phyloP scores from a whole-genome alignment of 2,113 vertebrate genomes.

The Indri indri region DNA sequence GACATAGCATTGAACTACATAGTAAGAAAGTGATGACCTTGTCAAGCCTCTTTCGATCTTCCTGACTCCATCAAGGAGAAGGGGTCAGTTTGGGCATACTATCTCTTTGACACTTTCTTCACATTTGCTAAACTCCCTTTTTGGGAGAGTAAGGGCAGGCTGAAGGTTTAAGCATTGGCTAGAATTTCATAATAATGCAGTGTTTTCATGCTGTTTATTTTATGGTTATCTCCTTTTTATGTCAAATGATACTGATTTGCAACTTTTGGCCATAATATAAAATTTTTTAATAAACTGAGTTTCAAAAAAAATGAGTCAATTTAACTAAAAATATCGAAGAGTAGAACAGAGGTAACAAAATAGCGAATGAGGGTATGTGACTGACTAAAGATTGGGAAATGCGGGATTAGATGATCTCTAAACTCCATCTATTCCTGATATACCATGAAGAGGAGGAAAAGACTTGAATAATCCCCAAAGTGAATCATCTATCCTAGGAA shows the following conservation, averaged over 20 bases:
- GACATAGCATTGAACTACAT: not conserved
- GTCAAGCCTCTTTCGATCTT: not conserved
- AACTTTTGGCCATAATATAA: not conserved
- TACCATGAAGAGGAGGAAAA: not conserved
- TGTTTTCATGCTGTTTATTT: slow-evolving; percentile 38
- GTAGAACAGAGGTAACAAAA: not conserved
- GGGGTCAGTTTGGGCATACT: not conserved
- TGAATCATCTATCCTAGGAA: not conserved
- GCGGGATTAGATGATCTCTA: not conserved
- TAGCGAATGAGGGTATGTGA: not conserved
- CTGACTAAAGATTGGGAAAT: slow-evolving; percentile 8
- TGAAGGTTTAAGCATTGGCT: not conserved
- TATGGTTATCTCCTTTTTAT: slow-evolving; percentile 36
- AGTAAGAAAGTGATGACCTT: not conserved
- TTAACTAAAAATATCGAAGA: slow-evolving; percentile 35
- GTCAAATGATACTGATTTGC: slow-evolving; percentile 33
- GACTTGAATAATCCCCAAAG: not conserved
- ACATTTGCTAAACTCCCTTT: not conserved
- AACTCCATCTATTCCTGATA: not conserved
- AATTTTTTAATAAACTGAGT: not conserved
- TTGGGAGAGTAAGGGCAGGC: not conserved
- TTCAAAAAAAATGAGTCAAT: slow-evolving; percentile 26
- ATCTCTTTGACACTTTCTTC: not conserved
- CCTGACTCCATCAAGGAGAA: not conserved
- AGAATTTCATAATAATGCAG: not conserved